A percentile compares a stretch with the other conserved stretches of the same genome.
phyloP scores from a whole-genome alignment of 2,888 invertebrate species.

The Lithophane socia region DNA sequence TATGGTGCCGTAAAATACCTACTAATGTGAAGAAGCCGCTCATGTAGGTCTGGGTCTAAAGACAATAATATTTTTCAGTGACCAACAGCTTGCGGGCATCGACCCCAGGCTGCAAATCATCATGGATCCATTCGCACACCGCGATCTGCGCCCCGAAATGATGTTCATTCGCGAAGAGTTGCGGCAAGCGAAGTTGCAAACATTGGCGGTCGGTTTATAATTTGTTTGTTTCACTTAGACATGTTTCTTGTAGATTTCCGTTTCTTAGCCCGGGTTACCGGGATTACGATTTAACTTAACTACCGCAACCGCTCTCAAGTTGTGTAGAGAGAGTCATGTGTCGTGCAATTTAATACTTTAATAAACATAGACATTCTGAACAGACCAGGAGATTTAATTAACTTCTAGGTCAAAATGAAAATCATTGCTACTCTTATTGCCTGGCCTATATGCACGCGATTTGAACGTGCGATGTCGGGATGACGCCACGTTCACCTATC shows the following conservation, averaged over 20 bases:
- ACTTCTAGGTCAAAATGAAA: too few relatives aligned
- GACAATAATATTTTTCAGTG: constrained; percentile 65
- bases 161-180: constrained; percentile 87
- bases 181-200: constrained; percentile 84
- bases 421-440: too few relatives aligned
- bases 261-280: background rate
- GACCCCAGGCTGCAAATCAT: constrained; percentile 80
- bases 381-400: too few relatives aligned
- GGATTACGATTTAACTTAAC: background rate
- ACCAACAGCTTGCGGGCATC: constrained; percentile 82
- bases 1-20: constrained; percentile 52
- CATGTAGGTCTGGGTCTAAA: constrained; percentile 23
- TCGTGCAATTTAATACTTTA: background rate
- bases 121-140: constrained; percentile 84
- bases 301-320: constrained; percentile 1
- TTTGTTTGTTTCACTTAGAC: constrained; percentile 6
- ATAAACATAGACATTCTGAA: background rate
- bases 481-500: too few relatives aligned
- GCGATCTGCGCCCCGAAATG: constrained; percentile 85
- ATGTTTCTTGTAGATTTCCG: background rate
- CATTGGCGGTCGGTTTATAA: constrained; percentile 78
- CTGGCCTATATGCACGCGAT: too few relatives aligned
- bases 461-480: too few relatives aligned
- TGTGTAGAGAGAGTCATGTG: background rate
- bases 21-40: constrained; percentile 63